Conservation (phyloP, 2,888 invertebrate species). For the Epinotia bilunana region DNA sequence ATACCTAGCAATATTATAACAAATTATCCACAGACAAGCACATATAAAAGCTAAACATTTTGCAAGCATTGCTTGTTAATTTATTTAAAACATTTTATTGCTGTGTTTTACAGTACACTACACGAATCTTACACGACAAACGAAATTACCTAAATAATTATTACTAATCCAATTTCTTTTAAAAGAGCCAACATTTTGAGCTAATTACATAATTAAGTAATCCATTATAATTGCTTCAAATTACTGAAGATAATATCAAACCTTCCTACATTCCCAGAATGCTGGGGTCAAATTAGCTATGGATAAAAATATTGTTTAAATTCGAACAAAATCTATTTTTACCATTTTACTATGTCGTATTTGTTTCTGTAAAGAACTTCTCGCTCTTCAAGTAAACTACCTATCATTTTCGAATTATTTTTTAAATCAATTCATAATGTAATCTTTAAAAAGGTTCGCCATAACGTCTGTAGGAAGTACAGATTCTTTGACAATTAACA, state of each 20-base stretch:
- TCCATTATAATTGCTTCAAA: conserved; percentile 6
- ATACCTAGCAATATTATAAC: conserved; percentile 17
- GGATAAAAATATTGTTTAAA: not conserved
- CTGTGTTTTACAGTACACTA: conserved; percentile 40
- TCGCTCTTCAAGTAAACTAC: too few relatives aligned
- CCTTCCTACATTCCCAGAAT: not conserved
- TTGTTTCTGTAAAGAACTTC: too few relatives aligned
- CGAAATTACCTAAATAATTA: conserved; percentile 29
- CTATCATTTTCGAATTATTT: too few relatives aligned
- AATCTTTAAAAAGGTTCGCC: too few relatives aligned
- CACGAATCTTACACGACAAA: conserved; percentile 26
- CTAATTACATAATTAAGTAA: conserved; percentile 24
- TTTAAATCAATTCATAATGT: too few relatives aligned
- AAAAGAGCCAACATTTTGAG: conserved; percentile 30
- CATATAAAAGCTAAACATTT: conserved; percentile 32
- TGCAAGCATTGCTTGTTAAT: conserved; percentile 42
- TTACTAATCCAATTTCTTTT: conserved; percentile 25
- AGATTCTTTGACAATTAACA: not conserved
- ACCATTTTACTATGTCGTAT: too few relatives aligned
- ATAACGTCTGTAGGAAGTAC: too few relatives aligned
- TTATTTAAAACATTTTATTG: conserved; percentile 41
- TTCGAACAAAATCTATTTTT: not conserved
- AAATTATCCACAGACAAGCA: conserved; percentile 8
- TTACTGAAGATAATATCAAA: not conserved
- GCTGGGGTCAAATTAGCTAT: too few relatives aligned